Conservation (phyloP, 2,797 vertebrate species). For the Knipowitschia caucasica region DNA sequence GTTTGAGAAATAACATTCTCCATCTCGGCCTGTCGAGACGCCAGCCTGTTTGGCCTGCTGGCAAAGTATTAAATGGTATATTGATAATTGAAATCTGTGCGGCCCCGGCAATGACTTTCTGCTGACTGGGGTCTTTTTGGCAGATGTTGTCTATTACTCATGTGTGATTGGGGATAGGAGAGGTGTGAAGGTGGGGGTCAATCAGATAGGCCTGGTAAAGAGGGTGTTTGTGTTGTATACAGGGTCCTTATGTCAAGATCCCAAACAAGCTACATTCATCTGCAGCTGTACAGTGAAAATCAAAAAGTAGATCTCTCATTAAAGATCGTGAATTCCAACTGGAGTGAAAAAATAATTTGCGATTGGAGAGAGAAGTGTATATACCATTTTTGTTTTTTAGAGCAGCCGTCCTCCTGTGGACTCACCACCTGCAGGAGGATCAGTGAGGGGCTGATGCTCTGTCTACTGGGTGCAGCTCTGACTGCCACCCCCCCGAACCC, state of each 20-base stretch:
- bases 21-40: slow-evolving; percentile 62
- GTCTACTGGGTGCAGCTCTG: too few relatives aligned
- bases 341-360: too few relatives aligned
- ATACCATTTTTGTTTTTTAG: too few relatives aligned
- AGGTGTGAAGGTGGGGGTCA: not conserved
- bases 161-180: slow-evolving; percentile 45
- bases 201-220: slow-evolving; percentile 21
- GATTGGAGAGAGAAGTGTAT: too few relatives aligned
- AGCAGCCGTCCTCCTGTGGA: too few relatives aligned
- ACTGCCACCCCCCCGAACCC: too few relatives aligned
- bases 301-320: not conserved
- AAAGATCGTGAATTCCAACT: too few relatives aligned
- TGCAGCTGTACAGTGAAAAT: slow-evolving; percentile 18
- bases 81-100: slow-evolving; percentile 78
- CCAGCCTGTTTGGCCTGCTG: slow-evolving; percentile 65
- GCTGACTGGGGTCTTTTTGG: slow-evolving; percentile 71
- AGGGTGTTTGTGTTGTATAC: slow-evolving; percentile 24
- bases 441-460: too few relatives aligned
- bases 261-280: slow-evolving; percentile 17
- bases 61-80: slow-evolving; percentile 73
- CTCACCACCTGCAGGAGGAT: too few relatives aligned
- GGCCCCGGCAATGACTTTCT: slow-evolving; percentile 52
- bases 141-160: slow-evolving; percentile 73
- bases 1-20: slow-evolving; percentile 72
- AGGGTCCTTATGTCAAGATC: slow-evolving; percentile 10